Evolutionary conservation across 2,888 invertebrate species (phyloP), one percentile per base, ranked within the genome.

Genomic region (Aleiodes alternator): DNA sequence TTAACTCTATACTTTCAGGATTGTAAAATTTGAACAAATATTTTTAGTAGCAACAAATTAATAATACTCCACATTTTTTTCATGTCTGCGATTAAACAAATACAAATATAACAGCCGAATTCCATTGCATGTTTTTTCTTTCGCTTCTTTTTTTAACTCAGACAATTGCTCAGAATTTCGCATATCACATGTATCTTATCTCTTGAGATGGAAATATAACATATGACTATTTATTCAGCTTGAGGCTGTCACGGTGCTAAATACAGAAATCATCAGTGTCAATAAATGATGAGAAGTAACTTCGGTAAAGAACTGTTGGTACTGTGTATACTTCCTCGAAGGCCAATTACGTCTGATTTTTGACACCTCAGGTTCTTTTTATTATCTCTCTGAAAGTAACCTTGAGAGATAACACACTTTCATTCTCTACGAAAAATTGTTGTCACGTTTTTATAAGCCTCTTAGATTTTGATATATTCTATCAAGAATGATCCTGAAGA

Each of bases 21-120:
- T 34, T 34, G 34, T 34, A 6, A 34, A 34, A 34, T 34, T 23
- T 23, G 23, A 61, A 61, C 23, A 61, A 23, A 48, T 43, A 48
- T 16, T 48, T 48, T 43, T 16, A 23, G 14, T 16, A 9, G 8
- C 5, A 43, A 16, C n/a, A 43, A 48, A 16, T 6, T 43, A n/a
- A n/a, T n/a, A 31, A 23, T 12, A 9, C 43, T 23, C 64, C 4
- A 23, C 11, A 38, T 43, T 64, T 64, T 48, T 64, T 6, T 34
- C 14, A 64, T 43, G 43, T 23, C 14, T 64, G 64, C 23, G 43
- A 43, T 48, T 64, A 48, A 23, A 38, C 64, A 64, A 64, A 64
- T 64, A 64, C 38, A 61, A 61, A 61, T 61, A 43, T 38, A 61
- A 5, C 61, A 14, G 23, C 64, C 64, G 6, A 64, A 64, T 64